phyloP scores from a whole-genome alignment of 2,888 invertebrate genomes.

The Drosophila atroscutellata region DNA sequence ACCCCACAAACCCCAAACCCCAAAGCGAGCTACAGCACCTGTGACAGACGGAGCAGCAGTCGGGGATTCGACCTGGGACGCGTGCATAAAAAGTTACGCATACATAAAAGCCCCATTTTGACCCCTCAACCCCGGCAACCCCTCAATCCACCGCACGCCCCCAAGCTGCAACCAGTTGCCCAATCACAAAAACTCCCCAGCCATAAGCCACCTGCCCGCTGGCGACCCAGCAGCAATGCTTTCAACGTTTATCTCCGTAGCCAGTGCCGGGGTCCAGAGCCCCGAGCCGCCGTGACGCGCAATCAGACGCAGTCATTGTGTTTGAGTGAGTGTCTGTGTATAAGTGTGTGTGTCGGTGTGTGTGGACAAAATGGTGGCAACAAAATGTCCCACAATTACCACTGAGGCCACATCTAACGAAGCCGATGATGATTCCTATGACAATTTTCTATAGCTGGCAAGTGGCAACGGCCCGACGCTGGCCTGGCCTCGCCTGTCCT shows the following conservation, averaged over 20 bases:
- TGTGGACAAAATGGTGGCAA: conserved; percentile 71
- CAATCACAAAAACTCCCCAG: conserved; percentile 60
- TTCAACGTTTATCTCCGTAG: conserved; percentile 72
- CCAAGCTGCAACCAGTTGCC: conserved; percentile 34
- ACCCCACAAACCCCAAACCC: neutral
- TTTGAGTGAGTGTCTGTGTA: conserved; percentile 50
- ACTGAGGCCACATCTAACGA: conserved; percentile 84
- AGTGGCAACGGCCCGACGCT: conserved; percentile 66
- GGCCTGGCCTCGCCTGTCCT: conserved; percentile 33
- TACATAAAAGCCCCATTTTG: conserved; percentile 51
- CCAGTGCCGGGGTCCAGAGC: conserved; percentile 30
- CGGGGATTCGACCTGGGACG: conserved; percentile 42
- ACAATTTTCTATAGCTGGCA: conserved; percentile 81
- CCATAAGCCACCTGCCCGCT: conserved; percentile 66
- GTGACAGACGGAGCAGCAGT: conserved; percentile 55
- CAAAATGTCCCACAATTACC: conserved; percentile 84
- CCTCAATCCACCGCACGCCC: neutral
- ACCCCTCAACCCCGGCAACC: neutral
- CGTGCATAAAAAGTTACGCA: conserved; percentile 77
- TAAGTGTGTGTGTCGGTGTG: conserved; percentile 29
- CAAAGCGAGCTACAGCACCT: conserved; percentile 50
- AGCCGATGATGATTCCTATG: conserved; percentile 84
- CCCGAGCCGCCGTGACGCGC: conserved; percentile 56
- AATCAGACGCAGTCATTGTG: conserved; percentile 72
- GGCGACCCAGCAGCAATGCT: conserved; percentile 52